Evolutionary conservation across 2,797 vertebrate genomes (phyloP).

Genomic region (Caiman crocodilus): DNA sequence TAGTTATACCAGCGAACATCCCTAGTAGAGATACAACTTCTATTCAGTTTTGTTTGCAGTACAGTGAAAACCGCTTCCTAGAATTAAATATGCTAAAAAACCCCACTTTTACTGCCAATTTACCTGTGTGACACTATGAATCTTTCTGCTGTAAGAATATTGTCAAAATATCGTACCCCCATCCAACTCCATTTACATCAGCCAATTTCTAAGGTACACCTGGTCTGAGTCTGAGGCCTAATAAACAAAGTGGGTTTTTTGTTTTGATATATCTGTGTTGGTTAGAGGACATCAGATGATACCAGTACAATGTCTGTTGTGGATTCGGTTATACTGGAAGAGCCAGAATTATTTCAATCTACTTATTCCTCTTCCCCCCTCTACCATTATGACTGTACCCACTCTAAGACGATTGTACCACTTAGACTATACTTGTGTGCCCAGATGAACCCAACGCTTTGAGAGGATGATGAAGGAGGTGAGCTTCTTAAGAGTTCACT

Average conservation of each 20-base stretch:
- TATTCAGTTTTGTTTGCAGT: neutral
- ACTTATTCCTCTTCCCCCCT: too few species aligned
- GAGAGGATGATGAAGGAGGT: rapidly evolving
- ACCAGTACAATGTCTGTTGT: neutral
- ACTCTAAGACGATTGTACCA: neutral
- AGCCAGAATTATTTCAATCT: neutral
- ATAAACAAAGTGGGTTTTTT: neutral
- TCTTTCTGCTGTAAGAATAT: neutral
- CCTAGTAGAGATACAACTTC: neutral
- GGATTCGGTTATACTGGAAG: neutral
- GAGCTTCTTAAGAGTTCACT: rapidly evolving
- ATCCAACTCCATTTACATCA: neutral
- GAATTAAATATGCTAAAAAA: neutral
- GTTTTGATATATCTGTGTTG: neutral
- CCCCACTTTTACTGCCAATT: neutral
- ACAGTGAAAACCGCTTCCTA: neutral
- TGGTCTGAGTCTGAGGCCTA: neutral
- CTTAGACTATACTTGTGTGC: rapidly evolving
- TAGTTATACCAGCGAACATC: neutral
- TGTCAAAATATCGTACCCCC: neutral
- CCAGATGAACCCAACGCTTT: neutral
- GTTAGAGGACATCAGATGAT: neutral
- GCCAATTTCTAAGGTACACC: neutral
- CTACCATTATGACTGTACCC: neutral
- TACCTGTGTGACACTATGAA: neutral